These are phyloP conservation scores for Etheostoma perlongum DNA, from an alignment of 2,797 vertebrate species.

Conservation along the genomic window DNA sequence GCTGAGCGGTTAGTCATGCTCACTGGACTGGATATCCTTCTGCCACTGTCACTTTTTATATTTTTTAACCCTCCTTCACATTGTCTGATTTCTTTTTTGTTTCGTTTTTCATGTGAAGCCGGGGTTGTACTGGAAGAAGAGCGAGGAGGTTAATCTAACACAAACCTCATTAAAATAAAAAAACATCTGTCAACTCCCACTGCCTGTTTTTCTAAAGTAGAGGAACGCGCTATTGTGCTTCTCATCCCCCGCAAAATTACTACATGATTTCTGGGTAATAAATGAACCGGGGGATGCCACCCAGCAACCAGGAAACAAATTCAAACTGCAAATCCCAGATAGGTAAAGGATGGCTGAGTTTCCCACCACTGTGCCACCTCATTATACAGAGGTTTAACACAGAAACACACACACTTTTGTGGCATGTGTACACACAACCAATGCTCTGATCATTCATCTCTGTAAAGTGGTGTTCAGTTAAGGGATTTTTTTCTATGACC, in stretches of 20 bases:
- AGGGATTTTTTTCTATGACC: slow-evolving; percentile 17
- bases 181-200: slow-evolving; percentile 69
- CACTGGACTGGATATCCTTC: slow-evolving; percentile 49
- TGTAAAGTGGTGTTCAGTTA: background rate
- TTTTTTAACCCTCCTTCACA: background rate
- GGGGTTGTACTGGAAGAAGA: slow-evolving; percentile 23
- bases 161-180: slow-evolving; percentile 68
- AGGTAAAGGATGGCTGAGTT: slow-evolving; percentile 71
- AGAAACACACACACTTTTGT: slow-evolving; percentile 25
- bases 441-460: slow-evolving; percentile 18
- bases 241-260: slow-evolving; percentile 58
- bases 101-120: slow-evolving; percentile 50
- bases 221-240: slow-evolving; percentile 64
- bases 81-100: slow-evolving; percentile 26
- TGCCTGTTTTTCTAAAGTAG: slow-evolving; percentile 34
- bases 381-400: slow-evolving; percentile 30
- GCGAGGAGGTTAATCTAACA: slow-evolving; percentile 71
- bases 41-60: slow-evolving; percentile 29
- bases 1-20: slow-evolving; percentile 60
- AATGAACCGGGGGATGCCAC: slow-evolving; percentile 70
- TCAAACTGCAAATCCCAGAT: slow-evolving; percentile 17
- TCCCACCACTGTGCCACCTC: slow-evolving; percentile 66
- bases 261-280: slow-evolving; percentile 73
- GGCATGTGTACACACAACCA: slow-evolving; percentile 9
- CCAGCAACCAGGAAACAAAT: slow-evolving; percentile 56